These are phyloP conservation scores for Grapholita molesta DNA, from an alignment of 1,140 invertebrate genomes.

Conservation along the genomic window DNA sequence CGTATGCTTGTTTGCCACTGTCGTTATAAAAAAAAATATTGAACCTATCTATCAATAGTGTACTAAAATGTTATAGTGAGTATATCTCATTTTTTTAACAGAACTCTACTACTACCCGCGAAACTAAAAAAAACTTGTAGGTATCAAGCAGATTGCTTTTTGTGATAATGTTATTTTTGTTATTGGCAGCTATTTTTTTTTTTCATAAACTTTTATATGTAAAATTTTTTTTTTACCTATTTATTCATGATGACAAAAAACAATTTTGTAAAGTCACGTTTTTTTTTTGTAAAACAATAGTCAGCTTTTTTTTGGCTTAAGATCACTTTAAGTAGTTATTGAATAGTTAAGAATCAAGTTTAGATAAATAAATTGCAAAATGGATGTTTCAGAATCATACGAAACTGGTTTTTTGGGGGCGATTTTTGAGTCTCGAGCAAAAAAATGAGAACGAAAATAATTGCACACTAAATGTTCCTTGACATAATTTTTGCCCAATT, in stretches of 20 bases:
- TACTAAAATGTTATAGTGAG: no score
- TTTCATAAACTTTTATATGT: no score
- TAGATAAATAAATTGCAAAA: background rate
- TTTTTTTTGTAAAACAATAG: background rate
- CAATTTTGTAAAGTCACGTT: no score
- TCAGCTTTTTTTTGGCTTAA: background rate
- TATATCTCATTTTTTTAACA: no score
- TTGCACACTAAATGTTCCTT: no score
- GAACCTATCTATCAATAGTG: background rate
- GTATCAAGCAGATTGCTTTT: constrained; percentile 1
- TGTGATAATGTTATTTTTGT: constrained; percentile 15
- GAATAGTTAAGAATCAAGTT: background rate
- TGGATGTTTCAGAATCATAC: background rate
- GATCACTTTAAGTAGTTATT: background rate
- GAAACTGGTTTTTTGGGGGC: background rate
- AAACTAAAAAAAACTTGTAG: background rate
- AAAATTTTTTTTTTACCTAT: no score
- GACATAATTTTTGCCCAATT: no score
- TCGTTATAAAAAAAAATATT: no score
- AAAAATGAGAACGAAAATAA: no score
- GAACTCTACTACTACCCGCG: background rate
- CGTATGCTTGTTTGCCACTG: no score
- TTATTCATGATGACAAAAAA: no score
- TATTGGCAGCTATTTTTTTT: constrained; percentile 21
- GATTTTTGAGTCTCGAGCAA: no score